Conservation (phyloP, 2,113 vertebrate genomes). For the Phaethornis superciliosus region DNA sequence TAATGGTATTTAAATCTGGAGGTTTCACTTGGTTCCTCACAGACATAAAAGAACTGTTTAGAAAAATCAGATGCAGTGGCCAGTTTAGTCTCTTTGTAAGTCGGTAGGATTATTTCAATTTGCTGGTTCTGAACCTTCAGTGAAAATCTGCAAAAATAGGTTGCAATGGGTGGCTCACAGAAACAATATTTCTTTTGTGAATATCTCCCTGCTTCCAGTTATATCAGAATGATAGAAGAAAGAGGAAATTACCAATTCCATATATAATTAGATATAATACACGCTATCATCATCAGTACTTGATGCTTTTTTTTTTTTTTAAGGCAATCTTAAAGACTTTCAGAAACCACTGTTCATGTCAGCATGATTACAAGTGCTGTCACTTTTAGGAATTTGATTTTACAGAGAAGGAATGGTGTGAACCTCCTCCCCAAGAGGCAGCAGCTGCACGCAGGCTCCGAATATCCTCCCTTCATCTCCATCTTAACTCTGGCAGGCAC, state of each 20-base stretch:
- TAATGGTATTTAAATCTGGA: neutral
- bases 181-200: constrained; percentile 17
- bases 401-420: fast-evolving
- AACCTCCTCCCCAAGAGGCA: neutral
- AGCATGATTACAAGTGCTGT: neutral
- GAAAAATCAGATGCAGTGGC: neutral
- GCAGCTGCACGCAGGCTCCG: neutral
- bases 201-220: constrained; percentile 18
- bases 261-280: neutral
- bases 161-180: neutral
- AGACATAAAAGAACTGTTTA: neutral
- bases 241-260: neutral
- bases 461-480: neutral
- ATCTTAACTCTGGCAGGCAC: neutral
- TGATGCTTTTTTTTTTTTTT: neutral
- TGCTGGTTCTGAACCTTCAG: neutral
- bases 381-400: neutral
- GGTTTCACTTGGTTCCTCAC: neutral
- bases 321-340: neutral
- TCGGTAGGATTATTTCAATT: neutral
- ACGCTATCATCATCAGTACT: neutral
- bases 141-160: neutral
- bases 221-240: neutral
- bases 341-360: neutral
- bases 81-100: neutral